Percentiles rank a stretch among this genome's conserved stretches.
phyloP scores from a whole-genome alignment of 53 echinoderm and acorn worm species.

The Crossaster papposus region DNA sequence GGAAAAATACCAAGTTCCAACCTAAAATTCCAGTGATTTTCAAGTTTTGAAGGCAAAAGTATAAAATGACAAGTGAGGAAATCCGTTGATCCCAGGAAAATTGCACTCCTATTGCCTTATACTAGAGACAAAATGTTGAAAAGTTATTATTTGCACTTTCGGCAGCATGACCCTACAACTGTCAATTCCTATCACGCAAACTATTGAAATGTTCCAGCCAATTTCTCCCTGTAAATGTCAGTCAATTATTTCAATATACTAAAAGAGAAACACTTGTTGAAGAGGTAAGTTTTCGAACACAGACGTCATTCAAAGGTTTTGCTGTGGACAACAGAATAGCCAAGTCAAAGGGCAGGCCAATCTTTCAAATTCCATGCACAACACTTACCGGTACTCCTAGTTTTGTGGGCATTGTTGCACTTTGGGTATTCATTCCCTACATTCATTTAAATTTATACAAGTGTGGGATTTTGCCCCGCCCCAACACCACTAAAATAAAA shows the following conservation, averaged over 20 bases:
- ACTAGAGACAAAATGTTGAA: no score
- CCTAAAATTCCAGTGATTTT: no score
- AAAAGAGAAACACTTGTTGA: background rate
- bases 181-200: no score
- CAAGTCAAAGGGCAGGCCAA: constrained; percentile 12
- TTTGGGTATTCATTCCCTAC: constrained; percentile 5
- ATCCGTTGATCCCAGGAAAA: no score
- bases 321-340: background rate
- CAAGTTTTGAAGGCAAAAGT: no score
- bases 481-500: background rate
- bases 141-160: no score
- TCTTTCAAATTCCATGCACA: background rate
- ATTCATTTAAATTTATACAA: constrained; percentile 20
- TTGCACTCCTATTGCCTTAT: no score
- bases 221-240: constrained; percentile 32
- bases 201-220: constrained; percentile 35
- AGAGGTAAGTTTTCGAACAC: constrained; percentile 12
- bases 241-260: constrained; percentile 40
- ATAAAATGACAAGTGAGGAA: no score
- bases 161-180: no score
- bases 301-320: background rate
- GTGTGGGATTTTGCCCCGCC: constrained; percentile 1
- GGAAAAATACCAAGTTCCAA: no score
- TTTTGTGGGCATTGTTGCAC: constrained; percentile 6
- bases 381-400: background rate